These are phyloP conservation scores for Enteromius mattozi DNA, from an alignment of 2,797 vertebrate species.

Conservation along the genomic window DNA sequence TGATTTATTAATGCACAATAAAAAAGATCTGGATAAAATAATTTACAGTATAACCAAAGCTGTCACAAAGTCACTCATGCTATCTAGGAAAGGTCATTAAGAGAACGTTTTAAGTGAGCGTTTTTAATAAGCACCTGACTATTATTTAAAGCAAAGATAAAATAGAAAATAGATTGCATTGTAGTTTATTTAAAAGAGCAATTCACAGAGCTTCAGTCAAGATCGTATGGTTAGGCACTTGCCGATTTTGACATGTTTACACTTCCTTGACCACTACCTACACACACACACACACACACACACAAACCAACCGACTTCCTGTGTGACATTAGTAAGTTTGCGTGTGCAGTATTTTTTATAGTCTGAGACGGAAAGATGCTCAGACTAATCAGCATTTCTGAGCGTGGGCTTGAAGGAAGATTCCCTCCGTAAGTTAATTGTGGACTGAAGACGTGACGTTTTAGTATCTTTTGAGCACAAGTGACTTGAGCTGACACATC, in stretches of 20 bases:
- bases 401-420: not conserved
- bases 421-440: not conserved
- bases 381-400: not conserved
- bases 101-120: not conserved
- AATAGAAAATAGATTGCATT: not conserved
- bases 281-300: not conserved
- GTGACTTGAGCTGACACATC: not conserved
- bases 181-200: not conserved
- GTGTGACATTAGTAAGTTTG: slow-evolving; percentile 44
- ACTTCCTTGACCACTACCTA: slow-evolving; percentile 3
- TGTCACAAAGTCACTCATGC: too few species aligned
- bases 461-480: too few species aligned
- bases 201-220: not conserved
- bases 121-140: not conserved
- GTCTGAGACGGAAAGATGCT: not conserved
- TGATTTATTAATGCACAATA: too few species aligned
- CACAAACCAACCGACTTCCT: slow-evolving; percentile 61
- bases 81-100: not conserved
- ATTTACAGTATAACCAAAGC: too few species aligned
- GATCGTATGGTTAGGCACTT: not conserved
- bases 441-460: not conserved
- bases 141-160: not conserved
- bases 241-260: not conserved
- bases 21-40: too few species aligned
- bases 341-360: too few species aligned